Conservation (phyloP, 2,888 invertebrate species). For the Zaprionus obscuricornis region DNA sequence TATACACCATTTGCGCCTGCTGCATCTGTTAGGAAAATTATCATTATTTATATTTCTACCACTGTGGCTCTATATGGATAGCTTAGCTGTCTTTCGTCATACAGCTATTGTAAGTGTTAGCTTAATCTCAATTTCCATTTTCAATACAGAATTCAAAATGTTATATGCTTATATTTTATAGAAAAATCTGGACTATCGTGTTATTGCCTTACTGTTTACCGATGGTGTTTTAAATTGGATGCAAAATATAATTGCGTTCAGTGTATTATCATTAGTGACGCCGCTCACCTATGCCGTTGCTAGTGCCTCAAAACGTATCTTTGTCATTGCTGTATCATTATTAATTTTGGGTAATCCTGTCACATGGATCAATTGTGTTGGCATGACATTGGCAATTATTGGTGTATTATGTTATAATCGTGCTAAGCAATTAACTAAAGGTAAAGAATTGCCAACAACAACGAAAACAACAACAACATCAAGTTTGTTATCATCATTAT, state of each 20-base stretch:
- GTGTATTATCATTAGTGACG: slow-evolving; percentile 94
- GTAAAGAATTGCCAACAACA: slow-evolving; percentile 84
- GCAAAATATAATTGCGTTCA: slow-evolving; percentile 97
- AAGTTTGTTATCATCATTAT: too few relatives aligned
- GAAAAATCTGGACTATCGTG: slow-evolving; percentile 85
- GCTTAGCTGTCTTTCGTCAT: slow-evolving; percentile 86
- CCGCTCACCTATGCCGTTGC: slow-evolving; percentile 98
- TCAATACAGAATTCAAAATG: neutral
- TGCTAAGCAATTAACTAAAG: slow-evolving; percentile 89
- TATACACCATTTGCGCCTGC: slow-evolving; percentile 93
- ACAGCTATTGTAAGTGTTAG: slow-evolving; percentile 85
- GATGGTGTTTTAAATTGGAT: slow-evolving; percentile 96
- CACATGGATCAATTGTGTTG: slow-evolving; percentile 91
- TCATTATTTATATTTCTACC: slow-evolving; percentile 93
- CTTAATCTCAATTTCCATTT: neutral
- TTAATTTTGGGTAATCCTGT: slow-evolving; percentile 96
- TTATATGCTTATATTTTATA: too few relatives aligned
- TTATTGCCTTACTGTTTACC: slow-evolving; percentile 86
- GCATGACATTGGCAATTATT: slow-evolving; percentile 94
- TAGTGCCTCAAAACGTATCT: slow-evolving; percentile 96
- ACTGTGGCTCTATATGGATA: slow-evolving; percentile 90
- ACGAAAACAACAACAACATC: too few relatives aligned
- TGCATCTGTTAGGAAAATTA: slow-evolving; percentile 91
- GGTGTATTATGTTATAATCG: slow-evolving; percentile 97
- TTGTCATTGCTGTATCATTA: slow-evolving; percentile 94